Conservation (phyloP, 2,113 vertebrate genomes). For the Neomonachus schauinslandi region DNA sequence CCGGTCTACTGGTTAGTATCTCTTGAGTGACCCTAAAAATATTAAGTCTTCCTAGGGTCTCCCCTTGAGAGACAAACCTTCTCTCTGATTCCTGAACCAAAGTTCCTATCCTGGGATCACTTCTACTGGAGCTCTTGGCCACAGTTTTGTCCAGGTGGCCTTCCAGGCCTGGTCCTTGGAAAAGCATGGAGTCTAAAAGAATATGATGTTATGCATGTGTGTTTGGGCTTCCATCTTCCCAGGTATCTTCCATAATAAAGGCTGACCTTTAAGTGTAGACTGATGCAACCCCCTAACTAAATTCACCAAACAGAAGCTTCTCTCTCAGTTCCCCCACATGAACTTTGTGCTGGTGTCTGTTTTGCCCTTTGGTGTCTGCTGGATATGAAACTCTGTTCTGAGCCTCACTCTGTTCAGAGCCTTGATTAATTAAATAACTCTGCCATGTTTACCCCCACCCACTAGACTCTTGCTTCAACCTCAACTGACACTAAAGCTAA, state of each 20-base stretch:
- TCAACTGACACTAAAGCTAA: background rate
- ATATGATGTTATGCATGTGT: background rate
- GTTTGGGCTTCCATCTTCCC: background rate
- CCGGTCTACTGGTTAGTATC: background rate
- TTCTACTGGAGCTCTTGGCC: too few relatives aligned
- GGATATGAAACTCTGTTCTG: background rate
- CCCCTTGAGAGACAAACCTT: background rate
- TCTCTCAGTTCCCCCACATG: background rate
- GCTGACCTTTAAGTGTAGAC: background rate
- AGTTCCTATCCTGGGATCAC: accelerated
- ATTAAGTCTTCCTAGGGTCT: background rate
- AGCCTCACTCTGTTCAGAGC: background rate
- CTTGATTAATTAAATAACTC: background rate
- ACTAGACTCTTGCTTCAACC: too few relatives aligned
- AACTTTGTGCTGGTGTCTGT: accelerated
- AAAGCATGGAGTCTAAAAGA: background rate
- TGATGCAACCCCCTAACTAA: background rate
- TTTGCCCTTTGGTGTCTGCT: background rate
- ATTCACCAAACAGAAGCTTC: background rate
- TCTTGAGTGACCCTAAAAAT: background rate
- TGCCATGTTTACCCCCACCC: background rate
- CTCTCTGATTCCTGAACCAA: background rate
- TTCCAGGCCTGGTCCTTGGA: too few relatives aligned
- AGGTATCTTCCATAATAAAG: too few relatives aligned
- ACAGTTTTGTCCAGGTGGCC: background rate